A percentile compares a stretch with the other conserved stretches of the same genome.
Conservation (phyloP, 1,140 invertebrate species). For the Magallana gigas region DNA sequence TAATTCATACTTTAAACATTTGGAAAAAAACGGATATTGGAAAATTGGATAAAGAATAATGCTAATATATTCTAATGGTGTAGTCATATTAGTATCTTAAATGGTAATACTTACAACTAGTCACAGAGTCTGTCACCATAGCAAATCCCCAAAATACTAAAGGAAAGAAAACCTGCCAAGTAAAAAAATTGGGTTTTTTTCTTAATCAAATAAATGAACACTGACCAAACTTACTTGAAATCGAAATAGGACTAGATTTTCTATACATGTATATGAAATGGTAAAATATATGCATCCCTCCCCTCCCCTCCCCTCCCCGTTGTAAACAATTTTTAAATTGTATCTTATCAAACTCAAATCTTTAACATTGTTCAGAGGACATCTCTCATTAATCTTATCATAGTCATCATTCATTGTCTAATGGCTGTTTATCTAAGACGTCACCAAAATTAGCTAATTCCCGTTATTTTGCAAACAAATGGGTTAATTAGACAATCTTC, state of each 20-base stretch:
- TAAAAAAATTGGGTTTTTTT: background rate
- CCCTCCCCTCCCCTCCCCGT: no score
- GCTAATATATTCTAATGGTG: no score
- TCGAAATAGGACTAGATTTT: no score
- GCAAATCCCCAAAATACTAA: background rate
- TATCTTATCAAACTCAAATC: background rate
- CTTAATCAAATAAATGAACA: background rate
- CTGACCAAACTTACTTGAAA: background rate
- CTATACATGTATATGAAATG: no score
- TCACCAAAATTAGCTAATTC: background rate
- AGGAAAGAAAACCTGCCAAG: slow-evolving; percentile 29
- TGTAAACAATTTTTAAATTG: no score
- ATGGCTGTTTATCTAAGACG: background rate
- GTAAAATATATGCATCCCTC: no score
- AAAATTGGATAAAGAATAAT: no score
- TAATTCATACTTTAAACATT: background rate
- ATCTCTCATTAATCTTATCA: background rate
- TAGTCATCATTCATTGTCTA: background rate
- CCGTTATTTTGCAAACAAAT: background rate
- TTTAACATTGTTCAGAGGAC: background rate
- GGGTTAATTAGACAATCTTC: background rate
- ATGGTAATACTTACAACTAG: background rate
- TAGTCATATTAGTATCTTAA: no score
- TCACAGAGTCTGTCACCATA: background rate
- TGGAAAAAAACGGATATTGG: background rate